These are phyloP conservation scores for Dexiosoma caninum DNA, from an alignment of 2,888 invertebrate genomes.

Conservation along the genomic window DNA sequence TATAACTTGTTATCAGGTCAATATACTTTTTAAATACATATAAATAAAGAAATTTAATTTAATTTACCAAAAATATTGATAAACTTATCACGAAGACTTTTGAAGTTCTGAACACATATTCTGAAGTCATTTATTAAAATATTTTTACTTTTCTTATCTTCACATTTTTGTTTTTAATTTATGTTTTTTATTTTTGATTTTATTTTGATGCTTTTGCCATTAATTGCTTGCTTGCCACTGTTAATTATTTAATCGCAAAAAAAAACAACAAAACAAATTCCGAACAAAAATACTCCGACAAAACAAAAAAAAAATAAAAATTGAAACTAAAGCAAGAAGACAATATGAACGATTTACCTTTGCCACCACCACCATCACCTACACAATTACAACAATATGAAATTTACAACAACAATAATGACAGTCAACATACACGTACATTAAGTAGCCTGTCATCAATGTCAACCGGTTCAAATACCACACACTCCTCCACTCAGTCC, in stretches of 20 bases:
- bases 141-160: background rate
- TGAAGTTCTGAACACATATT: slow-evolving; percentile 24
- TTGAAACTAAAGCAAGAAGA: slow-evolving; percentile 55
- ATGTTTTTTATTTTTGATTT: slow-evolving; percentile 39
- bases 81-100: background rate
- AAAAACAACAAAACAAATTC: slow-evolving; percentile 3
- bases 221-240: slow-evolving; percentile 58
- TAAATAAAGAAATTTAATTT: background rate
- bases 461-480: slow-evolving; percentile 70
- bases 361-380: slow-evolving; percentile 76
- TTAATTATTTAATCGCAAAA: slow-evolving; percentile 61
- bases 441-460: slow-evolving; percentile 76
- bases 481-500: slow-evolving; percentile 66
- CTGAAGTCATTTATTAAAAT: background rate
- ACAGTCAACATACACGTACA: slow-evolving; percentile 73
- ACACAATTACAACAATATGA: slow-evolving; percentile 75
- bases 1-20: background rate
- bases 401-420: slow-evolving; percentile 60
- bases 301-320: slow-evolving; percentile 20
- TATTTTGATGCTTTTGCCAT: slow-evolving; percentile 37
- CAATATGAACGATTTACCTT: slow-evolving; percentile 70
- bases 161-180: slow-evolving; percentile 10
- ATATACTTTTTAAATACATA: background rate
- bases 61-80: background rate
- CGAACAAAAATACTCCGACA: slow-evolving; percentile 15